phyloP scores from a whole-genome alignment of 2,113 vertebrate genomes.

The Petromus typicus region DNA sequence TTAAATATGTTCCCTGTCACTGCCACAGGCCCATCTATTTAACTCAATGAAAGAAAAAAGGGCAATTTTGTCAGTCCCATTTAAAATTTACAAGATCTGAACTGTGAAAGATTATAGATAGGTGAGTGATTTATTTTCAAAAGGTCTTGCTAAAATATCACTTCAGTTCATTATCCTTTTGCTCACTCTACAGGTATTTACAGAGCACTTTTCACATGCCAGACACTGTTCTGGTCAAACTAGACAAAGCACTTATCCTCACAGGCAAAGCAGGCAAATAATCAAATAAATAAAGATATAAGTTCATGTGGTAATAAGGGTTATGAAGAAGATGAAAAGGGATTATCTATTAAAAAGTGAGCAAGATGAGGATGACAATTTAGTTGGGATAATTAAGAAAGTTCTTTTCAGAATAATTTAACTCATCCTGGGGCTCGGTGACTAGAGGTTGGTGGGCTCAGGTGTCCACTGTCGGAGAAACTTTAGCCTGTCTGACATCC shows the following conservation, averaged over 20 bases:
- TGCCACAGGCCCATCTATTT: neutral
- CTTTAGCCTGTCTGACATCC: neutral
- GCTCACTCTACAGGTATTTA: neutral
- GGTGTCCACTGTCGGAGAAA: neutral
- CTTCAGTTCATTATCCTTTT: slow-evolving; percentile 43
- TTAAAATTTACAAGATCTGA: neutral
- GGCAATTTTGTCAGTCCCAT: neutral
- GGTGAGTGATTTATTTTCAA: slow-evolving; percentile 39
- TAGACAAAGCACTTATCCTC: neutral
- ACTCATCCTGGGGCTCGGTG: neutral
- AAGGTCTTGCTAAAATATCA: neutral
- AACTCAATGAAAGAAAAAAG: neutral
- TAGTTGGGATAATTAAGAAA: slow-evolving; percentile 24
- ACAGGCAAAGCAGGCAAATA: neutral
- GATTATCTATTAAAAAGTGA: neutral
- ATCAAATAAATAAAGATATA: neutral
- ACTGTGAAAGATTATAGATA: slow-evolving; percentile 5
- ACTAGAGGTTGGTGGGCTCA: neutral
- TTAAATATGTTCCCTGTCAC: neutral
- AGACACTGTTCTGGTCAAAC: slow-evolving; percentile 40
- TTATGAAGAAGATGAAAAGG: slow-evolving; percentile 39
- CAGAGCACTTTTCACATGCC: neutral
- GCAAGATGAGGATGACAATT: neutral
- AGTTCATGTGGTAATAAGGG: neutral
- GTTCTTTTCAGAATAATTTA: neutral